Percentiles rank a stretch among this genome's conserved stretches.
Conservation (phyloP, 2,888 invertebrate species). For the Drosophila villosipedis region DNA sequence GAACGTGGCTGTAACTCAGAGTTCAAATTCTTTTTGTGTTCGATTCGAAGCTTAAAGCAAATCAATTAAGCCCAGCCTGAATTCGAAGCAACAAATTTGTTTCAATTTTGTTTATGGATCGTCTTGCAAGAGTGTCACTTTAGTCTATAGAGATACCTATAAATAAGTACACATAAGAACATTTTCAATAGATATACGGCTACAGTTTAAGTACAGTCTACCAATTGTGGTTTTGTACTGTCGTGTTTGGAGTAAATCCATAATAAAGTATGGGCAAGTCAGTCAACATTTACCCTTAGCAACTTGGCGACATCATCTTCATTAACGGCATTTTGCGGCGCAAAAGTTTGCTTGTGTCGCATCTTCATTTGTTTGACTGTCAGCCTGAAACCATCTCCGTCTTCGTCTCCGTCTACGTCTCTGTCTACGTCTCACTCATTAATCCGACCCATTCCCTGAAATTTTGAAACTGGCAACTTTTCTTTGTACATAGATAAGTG, state of each 20-base stretch:
- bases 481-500: conserved; percentile 25
- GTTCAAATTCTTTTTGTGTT: neutral
- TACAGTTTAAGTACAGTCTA: neutral
- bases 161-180: neutral
- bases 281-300: conserved; percentile 22
- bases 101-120: neutral
- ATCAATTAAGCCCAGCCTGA: neutral
- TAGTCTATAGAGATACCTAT: neutral
- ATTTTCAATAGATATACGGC: neutral
- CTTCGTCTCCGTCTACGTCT: neutral
- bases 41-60: neutral
- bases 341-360: conserved; percentile 24
- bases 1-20: neutral
- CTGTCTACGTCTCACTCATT: conserved; percentile 17
- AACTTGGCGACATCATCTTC: conserved; percentile 17
- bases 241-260: conserved; percentile 7
- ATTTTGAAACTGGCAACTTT: conserved; percentile 7
- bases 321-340: conserved; percentile 23
- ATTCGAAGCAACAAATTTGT: neutral
- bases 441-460: conserved; percentile 13
- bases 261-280: conserved; percentile 8
- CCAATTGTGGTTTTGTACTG: conserved; percentile 9
- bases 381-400: conserved; percentile 9
- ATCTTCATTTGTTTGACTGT: conserved; percentile 43
- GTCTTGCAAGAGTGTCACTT: neutral